Conservation (phyloP, 2,797 vertebrate genomes). For the Mycteria americana region DNA sequence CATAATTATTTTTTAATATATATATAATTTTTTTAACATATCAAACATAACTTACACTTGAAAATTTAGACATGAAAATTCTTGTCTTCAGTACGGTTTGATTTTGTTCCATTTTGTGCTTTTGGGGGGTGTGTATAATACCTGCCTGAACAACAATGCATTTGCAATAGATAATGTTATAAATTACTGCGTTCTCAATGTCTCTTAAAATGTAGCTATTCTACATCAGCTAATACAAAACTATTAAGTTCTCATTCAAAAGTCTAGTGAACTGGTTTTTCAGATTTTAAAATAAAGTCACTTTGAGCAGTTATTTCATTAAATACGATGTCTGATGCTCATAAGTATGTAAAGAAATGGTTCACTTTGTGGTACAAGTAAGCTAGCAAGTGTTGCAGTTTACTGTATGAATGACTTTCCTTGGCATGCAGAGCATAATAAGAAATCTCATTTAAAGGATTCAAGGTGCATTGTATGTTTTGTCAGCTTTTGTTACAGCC, state of each 20-base stretch:
- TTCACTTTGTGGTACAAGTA: background rate
- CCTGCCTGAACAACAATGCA: background rate
- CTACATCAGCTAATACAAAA: background rate
- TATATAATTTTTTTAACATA: background rate
- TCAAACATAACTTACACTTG: background rate
- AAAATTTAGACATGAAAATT: background rate
- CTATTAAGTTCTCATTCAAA: background rate
- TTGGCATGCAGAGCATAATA: background rate
- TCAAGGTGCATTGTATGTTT: background rate
- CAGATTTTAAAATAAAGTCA: constrained; percentile 20
- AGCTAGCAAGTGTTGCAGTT: background rate
- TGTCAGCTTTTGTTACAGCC: background rate
- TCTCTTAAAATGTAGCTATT: background rate
- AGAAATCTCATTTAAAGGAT: background rate
- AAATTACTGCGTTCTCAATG: background rate
- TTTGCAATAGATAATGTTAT: background rate
- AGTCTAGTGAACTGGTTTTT: background rate
- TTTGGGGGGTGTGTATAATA: background rate
- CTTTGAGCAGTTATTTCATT: background rate
- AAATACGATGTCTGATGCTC: background rate
- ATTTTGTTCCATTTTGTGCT: constrained; percentile 1
- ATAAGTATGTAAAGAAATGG: background rate
- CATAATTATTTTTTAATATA: background rate
- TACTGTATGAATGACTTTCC: background rate
- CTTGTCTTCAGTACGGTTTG: background rate